phyloP scores from a whole-genome alignment of 1,140 invertebrate genomes.

The Trinorchestia longiramus region DNA sequence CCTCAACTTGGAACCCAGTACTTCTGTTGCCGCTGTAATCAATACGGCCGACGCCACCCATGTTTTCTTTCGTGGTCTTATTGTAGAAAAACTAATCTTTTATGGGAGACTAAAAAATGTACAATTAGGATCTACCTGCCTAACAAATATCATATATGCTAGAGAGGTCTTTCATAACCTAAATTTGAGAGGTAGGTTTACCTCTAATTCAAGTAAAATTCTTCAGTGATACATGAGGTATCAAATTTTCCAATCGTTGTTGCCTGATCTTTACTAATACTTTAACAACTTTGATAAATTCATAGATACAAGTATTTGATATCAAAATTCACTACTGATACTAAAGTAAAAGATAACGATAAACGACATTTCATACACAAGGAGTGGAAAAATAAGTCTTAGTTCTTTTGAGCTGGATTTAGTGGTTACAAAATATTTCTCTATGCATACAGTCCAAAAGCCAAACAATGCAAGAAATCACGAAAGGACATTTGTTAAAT shows the following conservation, averaged over 20 bases:
- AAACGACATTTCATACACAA: too few species aligned
- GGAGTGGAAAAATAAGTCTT: too few species aligned
- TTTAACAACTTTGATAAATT: too few species aligned
- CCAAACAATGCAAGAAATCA: too few species aligned
- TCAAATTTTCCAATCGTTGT: background rate
- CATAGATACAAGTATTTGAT: too few species aligned
- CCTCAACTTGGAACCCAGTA: background rate
- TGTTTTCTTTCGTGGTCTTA: background rate
- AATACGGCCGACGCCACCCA: background rate
- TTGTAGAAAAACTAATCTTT: background rate
- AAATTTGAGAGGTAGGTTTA: background rate
- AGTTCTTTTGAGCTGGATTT: too few species aligned
- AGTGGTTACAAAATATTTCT: too few species aligned
- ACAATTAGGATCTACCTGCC: background rate
- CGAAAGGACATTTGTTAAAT: too few species aligned
- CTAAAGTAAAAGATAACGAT: too few species aligned
- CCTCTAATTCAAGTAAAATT: background rate
- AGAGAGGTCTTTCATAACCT: background rate
- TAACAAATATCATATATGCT: background rate
- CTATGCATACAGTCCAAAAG: too few species aligned
- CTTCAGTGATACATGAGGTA: background rate
- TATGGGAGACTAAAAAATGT: background rate
- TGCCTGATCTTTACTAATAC: too few species aligned
- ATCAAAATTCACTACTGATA: too few species aligned
- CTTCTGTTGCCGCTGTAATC: conserved; percentile 51